Conservation (phyloP, 1,140 invertebrate species). For the Bombus waltoni region DNA sequence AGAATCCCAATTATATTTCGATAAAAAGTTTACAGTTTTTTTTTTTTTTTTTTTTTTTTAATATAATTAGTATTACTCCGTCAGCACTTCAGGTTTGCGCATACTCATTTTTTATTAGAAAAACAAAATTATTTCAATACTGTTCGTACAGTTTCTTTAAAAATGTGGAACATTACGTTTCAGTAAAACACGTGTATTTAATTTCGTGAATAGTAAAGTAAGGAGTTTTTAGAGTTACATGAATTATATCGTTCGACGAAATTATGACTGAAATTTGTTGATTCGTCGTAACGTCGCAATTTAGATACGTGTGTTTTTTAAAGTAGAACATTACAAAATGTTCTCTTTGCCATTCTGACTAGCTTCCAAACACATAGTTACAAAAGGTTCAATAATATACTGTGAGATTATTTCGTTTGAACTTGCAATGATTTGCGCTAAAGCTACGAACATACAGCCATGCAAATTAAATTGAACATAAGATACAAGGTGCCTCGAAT, state of each 20-base stretch:
- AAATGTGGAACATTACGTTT: not conserved
- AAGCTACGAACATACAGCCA: slow-evolving; percentile 25
- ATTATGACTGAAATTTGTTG: not conserved
- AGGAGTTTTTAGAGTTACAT: not conserved
- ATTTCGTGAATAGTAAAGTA: no score
- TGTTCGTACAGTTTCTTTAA: not conserved
- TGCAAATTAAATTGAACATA: slow-evolving; percentile 29
- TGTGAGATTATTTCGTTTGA: not conserved
- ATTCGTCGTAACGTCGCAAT: slow-evolving; percentile 25
- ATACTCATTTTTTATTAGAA: not conserved
- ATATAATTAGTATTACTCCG: not conserved
- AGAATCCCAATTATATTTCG: not conserved
- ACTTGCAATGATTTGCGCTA: not conserved
- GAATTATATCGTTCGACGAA: not conserved
- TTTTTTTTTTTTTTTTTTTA: no score
- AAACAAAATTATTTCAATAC: not conserved
- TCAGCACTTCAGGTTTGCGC: not conserved
- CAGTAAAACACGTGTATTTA: no score
- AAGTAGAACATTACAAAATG: not conserved
- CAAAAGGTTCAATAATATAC: not conserved
- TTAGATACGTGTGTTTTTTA: not conserved
- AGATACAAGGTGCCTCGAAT: slow-evolving; percentile 35
- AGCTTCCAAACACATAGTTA: not conserved
- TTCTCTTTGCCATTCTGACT: not conserved
- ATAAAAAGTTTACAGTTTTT: not conserved